Evolutionary conservation across 2,888 invertebrate genomes (phyloP), one percentile per base, ranked within the genome.

Genomic region (Lingula anatina): DNA sequence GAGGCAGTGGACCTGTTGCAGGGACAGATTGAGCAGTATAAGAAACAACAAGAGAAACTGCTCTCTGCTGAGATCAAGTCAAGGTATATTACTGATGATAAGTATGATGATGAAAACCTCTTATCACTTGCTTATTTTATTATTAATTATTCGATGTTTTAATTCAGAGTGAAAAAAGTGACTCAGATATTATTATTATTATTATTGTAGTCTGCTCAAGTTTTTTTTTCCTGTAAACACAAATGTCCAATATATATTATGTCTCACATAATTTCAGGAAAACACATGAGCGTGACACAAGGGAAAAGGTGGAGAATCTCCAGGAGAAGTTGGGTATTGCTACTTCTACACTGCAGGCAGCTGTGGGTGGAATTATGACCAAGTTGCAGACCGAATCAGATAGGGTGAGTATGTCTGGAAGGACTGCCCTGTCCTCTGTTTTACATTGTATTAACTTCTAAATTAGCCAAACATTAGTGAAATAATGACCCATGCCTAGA

Each of bases 41-140:
- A 66, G 50, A 68, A 66, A 46, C 70, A 70, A 42, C 62, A 70
- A 37, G 75, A 75, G 47, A 74, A 74, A 56, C 58, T 76, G 15
- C 59, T 76, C 39, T 55, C 66, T 31, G 76, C 76, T 23, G 76
- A 76, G 55, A 75, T 76, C 35, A 68, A 71, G 52, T 73, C 75
- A 39, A 67, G 76, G 75, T 74, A 50, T 9, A 50, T 49, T 31
- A 20, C 26, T 31, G n/a, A 12, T 12, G 35, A 31, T n/a, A n/a
- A n/a, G n/a, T n/a, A n/a, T n/a, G n/a, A n/a, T n/a, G n/a, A n/a
- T n/a, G n/a, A n/a, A n/a, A n/a, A n/a, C n/a, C n/a, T n/a, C n/a
- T n/a, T n/a, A n/a, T n/a, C n/a, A n/a, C n/a, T n/a, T n/a, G n/a
- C n/a, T n/a, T n/a, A n/a, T n/a, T n/a, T n/a, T n/a, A n/a, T n/a